Base-by-base conservation (phyloP, 2,797 vertebrate genomes). In the Astyanax mexicanus region DNA sequence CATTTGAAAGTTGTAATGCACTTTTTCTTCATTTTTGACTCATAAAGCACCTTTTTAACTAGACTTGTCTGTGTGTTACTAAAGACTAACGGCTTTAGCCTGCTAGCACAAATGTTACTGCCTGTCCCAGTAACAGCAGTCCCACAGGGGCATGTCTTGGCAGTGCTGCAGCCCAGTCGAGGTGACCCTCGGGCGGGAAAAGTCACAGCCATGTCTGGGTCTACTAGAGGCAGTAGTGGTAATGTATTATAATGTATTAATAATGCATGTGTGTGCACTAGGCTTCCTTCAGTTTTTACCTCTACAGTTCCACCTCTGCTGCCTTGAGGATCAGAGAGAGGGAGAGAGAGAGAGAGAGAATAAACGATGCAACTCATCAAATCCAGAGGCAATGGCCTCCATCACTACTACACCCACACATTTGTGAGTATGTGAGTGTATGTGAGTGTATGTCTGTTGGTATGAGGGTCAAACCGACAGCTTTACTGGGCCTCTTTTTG, bases 301-400 rank as follows among this genome's bases (percentile, higher is more conserved):
- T 69, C 23, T 54, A 52, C 65, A 27, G 44, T 51, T 32, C 29
- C 32, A 29, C 32, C 1, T 7, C 42, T 60, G 51, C 32, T 75
- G 51, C 65, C 73, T 65, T n/a, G 11, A 49, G 73, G 64, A 68
- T 21, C 29, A 21, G 38, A 19, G 54, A 38, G 15, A 13, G 23
- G 27, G 51, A 37, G n/a, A 66, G 32, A 40, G 44, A 23, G 55
- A 8, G 17, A 3, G 23, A 61, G 27, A 73, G 32, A 45, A 51
- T 32, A 72, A 72, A 78, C 19, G 29, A 54, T 69, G 62, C 45
- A 54, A 58, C 38, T 37, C 58, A 71, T 65, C 57, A 70, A 77
- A 71, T 71, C 49, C 68, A 44, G 2, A 32, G n/a, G 44, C 40
- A 69, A 37, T 6, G 13, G 60, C 47, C 58, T 77, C 49, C 2